Base-by-base conservation (phyloP, 2,797 vertebrate genomes). In the Glyptemys insculpta region DNA sequence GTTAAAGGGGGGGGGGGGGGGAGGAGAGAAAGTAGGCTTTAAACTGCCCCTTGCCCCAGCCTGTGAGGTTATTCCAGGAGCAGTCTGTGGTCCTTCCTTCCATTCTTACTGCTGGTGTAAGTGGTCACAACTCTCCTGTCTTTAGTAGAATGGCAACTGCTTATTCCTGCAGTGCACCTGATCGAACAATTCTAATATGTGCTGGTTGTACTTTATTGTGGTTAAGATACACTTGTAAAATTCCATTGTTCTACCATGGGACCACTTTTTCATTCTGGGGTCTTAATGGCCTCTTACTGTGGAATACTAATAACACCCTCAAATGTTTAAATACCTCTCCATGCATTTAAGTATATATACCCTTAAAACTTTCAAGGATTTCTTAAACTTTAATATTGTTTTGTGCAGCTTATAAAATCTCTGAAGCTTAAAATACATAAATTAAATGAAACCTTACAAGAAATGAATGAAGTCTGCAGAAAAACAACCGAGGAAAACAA, bases 381-480 rank as follows among this genome's bases (percentile, higher is more conserved):
- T 52, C 72, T 79, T 88, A 72, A 94, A 49, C 74, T 74, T 87
- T 5, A 7, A 2, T 59, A 10, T 86, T 3, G 8, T 95, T 94
- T 54, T 93, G 97, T 95, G 81, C 94, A 98, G 98, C 94, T 97
- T 83, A 97, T 98, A 92, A 96, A 96, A 34, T 96, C 96, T 80
- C 80, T 98, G 88, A 98, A 98, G 93, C 21, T 96, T 41, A 97
- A 98, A 96, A 96, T 98, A 83, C 96, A 97, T 65, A 98, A 97
- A 59, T 83, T 97, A 92, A 97, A 97, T 83, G 96, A 97, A 92
- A 34, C 41, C 21, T 76, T 98, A 47, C 95, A 98, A 82, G 97
- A 97, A 94, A 82, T 89, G 84, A 97, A 96, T 44, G 92, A 97
- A 88, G 72, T 90, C 65, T 94, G 81, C 54, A 98, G 93, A 89